A percentile compares a stretch with the other conserved stretches of the same genome.
Conservation (phyloP, 2,797 vertebrate genomes). For the Helicolenus hilgendorfi region DNA sequence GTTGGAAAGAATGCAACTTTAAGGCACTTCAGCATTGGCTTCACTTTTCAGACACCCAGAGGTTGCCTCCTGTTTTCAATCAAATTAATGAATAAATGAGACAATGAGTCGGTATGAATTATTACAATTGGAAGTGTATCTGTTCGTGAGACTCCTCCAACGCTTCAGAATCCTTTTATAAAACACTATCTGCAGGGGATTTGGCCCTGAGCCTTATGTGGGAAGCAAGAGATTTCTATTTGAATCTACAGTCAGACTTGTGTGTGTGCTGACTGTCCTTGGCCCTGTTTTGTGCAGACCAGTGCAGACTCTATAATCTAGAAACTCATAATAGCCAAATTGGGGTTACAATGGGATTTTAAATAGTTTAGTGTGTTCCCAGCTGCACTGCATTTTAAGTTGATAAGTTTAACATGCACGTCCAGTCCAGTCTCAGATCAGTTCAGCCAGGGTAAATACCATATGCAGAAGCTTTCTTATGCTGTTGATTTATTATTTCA, state of each 20-base stretch:
- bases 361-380: conserved; percentile 36
- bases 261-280: conserved; percentile 33
- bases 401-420: neutral
- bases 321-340: conserved; percentile 41
- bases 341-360: conserved; percentile 35
- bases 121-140: neutral
- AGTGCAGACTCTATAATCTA: conserved; percentile 18
- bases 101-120: neutral
- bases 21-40: too few relatives aligned
- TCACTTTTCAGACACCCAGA: too few relatives aligned
- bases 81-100: neutral
- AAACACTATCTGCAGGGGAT: neutral
- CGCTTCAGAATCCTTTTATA: neutral
- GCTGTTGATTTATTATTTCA: conserved; percentile 21
- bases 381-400: conserved; percentile 34
- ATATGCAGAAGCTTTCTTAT: neutral
- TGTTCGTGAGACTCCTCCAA: neutral
- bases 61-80: neutral
- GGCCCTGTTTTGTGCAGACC: conserved; percentile 28
- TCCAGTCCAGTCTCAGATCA: neutral
- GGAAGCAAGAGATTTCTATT: conserved; percentile 1
- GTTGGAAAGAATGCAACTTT: too few relatives aligned
- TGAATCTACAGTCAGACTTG: conserved; percentile 20
- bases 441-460: neutral
- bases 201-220: neutral